Evolutionary conservation across 2,113 vertebrate genomes (phyloP).

Genomic region (Oryctolagus cuniculus): DNA sequence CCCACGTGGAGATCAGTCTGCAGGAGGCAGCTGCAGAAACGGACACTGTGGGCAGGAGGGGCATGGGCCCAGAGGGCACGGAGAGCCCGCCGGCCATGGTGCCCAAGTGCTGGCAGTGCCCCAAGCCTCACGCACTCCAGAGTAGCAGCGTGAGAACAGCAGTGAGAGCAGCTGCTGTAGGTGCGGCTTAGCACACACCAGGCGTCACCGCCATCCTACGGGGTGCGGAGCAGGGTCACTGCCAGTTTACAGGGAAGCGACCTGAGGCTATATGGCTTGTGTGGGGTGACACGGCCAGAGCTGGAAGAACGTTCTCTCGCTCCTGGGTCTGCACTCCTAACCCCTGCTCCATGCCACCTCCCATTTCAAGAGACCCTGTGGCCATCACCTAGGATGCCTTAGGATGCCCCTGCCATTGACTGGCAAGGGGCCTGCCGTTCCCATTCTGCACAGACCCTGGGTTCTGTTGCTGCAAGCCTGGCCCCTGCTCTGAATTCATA

Average conservation of each 20-base stretch:
- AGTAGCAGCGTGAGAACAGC: not conserved
- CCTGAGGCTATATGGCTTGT: not conserved
- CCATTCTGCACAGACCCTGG: not conserved
- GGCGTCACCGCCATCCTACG: not conserved
- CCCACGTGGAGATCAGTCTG: not conserved
- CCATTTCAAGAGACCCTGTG: not conserved
- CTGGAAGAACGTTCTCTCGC: not conserved
- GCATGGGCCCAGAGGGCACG: not conserved
- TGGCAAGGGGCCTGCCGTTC: rapidly evolving
- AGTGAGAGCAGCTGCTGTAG: rapidly evolving
- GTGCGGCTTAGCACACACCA: rapidly evolving
- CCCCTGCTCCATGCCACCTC: rapidly evolving
- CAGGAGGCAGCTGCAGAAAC: not conserved
- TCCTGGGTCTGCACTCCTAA: not conserved
- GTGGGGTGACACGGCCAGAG: not conserved
- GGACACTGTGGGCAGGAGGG: not conserved
- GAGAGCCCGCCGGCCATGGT: rapidly evolving
- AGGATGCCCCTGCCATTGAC: rapidly evolving
- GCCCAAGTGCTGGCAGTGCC: not conserved
- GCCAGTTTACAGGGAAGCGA: not conserved
- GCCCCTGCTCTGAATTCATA: not conserved
- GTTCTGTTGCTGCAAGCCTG: not conserved
- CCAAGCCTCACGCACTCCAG: not conserved
- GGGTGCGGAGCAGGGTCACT: not conserved
- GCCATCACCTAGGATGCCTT: rapidly evolving